Evolutionary conservation across 30 jellyfish, hydroid and myxozoan genomes (phyloP), one percentile per base, ranked within the genome.

Genomic region (Clytia hemisphaerica): DNA sequence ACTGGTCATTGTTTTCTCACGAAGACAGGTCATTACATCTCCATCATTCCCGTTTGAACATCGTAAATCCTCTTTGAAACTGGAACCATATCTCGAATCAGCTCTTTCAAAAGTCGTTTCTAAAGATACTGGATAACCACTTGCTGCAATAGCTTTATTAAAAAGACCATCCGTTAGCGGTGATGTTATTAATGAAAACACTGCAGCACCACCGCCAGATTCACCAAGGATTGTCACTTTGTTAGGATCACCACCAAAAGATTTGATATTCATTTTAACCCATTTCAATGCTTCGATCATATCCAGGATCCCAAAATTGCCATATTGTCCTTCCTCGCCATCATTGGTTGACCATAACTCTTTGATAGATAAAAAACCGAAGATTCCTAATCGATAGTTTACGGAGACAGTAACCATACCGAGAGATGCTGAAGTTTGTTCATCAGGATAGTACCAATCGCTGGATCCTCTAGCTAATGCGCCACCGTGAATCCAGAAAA

Each of bases 401-500:
- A 62, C 50, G 12, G 79, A 48, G 4, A 75, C 88, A 38, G 63
- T 59, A 36, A 75, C 61, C 26, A 75, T 79, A 36, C 55, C 58
- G 15, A 48, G 22, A 22, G 14, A 35, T 21, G 63, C 72, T 1
- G 88, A 63, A 25, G 63, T 27, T 24, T 50, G 37, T 29, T 61
- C 55, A 3, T 79, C 78, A 61, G 61, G 25, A 66, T 75, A 75
- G n/a, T n/a, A n/a, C n/a, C n/a, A n/a, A 28, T 38, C 21, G n/a
- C 46, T 16, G 2, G 73, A 0, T 0, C 88, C 79, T 0, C 4
- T 0, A 3, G 12, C 26, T 36, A 4, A 75, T 25, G 57, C 66
- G 22, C 88, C 88, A 3, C 88, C 88, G 32, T 75, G 88, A 55
- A 75, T 61, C 79, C 78, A 75, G n/a, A n/a, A n/a, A n/a, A n/a